Base-by-base conservation (phyloP, 2,113 vertebrate genomes). In the Atherinomorus stipes region DNA sequence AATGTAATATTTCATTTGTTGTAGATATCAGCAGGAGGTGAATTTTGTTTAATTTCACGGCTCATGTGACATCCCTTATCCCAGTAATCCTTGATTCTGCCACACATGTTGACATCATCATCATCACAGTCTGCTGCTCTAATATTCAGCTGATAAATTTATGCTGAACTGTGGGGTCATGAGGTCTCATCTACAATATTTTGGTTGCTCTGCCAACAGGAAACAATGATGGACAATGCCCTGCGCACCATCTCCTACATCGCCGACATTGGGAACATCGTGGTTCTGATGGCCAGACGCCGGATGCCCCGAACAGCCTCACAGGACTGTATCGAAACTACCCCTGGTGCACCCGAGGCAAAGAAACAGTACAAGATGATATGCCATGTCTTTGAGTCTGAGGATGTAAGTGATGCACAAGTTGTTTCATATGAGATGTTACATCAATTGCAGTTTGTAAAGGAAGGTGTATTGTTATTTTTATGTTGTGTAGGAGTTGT, bases 331-430 rank as follows among this genome's bases (percentile, higher is more conserved):
- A 98, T 98, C 0, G 98, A 99, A 85, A 97, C 96, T 31, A 97
- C 98, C 0, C 96, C 97, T 0, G 97, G 97, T 0, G 96, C 95
- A 0, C 95, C 95, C 1, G 98, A 99, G 80, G 95, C 94, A 23
- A 97, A 96, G 94, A 99, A 98, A 78, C 98, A 99, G 90, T 99
- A 99, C 90, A 99, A 99, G 92, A 99, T 99, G 98, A 96, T 99
- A 73, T 99, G 98, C 90, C 98, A 99, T 0, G 98, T 99, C 85
- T 99, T 99, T 19, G 98, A 99, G 80, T 99, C 98, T 0, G 98
- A 99, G 87, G 98, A 99, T 42, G 98, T 99, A 90, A 97, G 97
- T 96, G 58, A 50, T 49, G 40, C n/a, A 50, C 26, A 37, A 60
- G 40, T 58, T 25, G 53, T 47, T 38, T 68, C 21, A 18, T 28